A percentile compares a stretch with the other conserved stretches of the same genome.
These are phyloP conservation scores for Pseudolaguvia tuberculata DNA, from an alignment of 2,113 vertebrate species.

Conservation along the genomic window DNA sequence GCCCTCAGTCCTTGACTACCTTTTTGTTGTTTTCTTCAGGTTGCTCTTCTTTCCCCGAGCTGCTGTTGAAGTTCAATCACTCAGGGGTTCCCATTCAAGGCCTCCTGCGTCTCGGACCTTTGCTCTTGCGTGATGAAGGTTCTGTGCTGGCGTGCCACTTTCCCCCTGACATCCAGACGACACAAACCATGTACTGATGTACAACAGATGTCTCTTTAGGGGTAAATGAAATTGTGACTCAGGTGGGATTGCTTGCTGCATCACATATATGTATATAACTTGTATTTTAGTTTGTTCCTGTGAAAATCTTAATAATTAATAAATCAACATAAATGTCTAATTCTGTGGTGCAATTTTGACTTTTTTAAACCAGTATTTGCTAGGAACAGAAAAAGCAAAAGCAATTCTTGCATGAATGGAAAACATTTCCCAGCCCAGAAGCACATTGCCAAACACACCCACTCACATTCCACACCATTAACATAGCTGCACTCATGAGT, in stretches of 20 bases:
- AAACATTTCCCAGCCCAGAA: slow-evolving; percentile 59
- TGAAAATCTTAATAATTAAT: slow-evolving; percentile 39
- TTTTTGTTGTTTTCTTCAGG: slow-evolving; percentile 61
- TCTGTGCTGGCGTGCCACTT: background rate
- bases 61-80: slow-evolving; percentile 75
- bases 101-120: slow-evolving; percentile 76
- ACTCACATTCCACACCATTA: slow-evolving; percentile 51
- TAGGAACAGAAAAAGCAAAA: slow-evolving; percentile 20
- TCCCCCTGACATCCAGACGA: background rate
- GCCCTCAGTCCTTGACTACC: too few species aligned
- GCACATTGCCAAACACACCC: slow-evolving; percentile 36
- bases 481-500: slow-evolving; percentile 37
- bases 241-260: background rate
- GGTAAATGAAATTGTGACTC: background rate
- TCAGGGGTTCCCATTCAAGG: slow-evolving; percentile 82
- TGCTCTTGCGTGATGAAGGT: slow-evolving; percentile 65
- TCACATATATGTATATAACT: slow-evolving; percentile 36
- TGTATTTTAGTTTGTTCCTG: slow-evolving; percentile 39
- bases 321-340: background rate
- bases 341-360: too few species aligned
- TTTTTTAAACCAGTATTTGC: slow-evolving; percentile 6
- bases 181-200: background rate
- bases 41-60: slow-evolving; percentile 76
- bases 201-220: background rate
- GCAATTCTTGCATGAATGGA: slow-evolving; percentile 64